Evolutionary conservation across 2,797 vertebrate species (phyloP).

Genomic region (Sparidentex hasta): DNA sequence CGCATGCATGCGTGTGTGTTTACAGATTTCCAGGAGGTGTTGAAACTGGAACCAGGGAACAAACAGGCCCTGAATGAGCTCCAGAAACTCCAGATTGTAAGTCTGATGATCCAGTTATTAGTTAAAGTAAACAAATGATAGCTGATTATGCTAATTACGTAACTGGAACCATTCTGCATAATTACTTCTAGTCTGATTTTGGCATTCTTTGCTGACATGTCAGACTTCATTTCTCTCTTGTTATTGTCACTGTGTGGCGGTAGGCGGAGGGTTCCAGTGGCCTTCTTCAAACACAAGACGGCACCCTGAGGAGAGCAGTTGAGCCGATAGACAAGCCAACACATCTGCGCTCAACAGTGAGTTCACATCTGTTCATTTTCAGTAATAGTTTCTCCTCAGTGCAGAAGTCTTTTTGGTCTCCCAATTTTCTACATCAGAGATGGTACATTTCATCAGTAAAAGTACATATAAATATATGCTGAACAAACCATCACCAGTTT

Average conservation of each 20-base stretch:
- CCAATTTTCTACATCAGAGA: not conserved
- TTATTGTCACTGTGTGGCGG: constrained; percentile 16
- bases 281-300: constrained; percentile 52
- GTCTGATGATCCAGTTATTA: constrained; percentile 29
- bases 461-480: not conserved
- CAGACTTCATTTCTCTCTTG: not conserved
- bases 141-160: no score
- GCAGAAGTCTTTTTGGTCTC: no score
- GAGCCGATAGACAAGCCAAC: constrained; percentile 87
- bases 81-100: constrained; percentile 90
- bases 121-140: not conserved
- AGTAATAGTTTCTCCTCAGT: no score
- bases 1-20: no score
- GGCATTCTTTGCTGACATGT: not conserved
- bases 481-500: not conserved
- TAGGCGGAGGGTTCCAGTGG: constrained; percentile 84
- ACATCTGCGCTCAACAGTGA: constrained; percentile 89
- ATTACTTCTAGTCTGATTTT: not conserved
- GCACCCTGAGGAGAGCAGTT: constrained; percentile 84
- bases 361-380: constrained; percentile 52
- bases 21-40: constrained; percentile 93
- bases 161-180: not conserved
- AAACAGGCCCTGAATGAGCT: constrained; percentile 95
- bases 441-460: not conserved
- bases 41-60: constrained; percentile 96